Conservation (phyloP, 2,797 vertebrate species). For the Cossypha polioptera region DNA sequence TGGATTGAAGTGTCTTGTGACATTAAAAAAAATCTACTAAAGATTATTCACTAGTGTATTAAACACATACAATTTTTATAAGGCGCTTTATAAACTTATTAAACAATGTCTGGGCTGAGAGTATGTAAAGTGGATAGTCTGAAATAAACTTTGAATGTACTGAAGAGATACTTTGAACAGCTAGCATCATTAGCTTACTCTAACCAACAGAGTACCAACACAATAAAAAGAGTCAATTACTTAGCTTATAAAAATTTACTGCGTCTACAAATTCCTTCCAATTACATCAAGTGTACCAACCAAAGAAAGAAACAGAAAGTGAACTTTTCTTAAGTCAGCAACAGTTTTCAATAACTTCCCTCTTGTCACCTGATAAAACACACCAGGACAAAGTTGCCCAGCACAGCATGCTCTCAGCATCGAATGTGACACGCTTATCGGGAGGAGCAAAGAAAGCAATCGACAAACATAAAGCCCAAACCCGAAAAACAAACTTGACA, state of each 20-base stretch:
- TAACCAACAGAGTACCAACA: not conserved
- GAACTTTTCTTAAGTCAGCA: not conserved
- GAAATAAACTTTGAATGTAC: not conserved
- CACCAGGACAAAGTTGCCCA: not conserved
- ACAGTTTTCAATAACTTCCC: not conserved
- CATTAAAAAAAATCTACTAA: not conserved
- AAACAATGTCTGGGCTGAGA: not conserved
- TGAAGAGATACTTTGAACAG: not conserved
- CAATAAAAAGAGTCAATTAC: conserved; percentile 24
- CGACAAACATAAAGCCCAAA: not conserved
- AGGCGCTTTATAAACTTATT: conserved; percentile 2
- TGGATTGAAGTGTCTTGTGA: not conserved
- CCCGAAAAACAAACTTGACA: not conserved
- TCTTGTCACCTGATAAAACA: not conserved
- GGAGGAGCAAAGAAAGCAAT: not conserved
- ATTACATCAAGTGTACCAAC: not conserved
- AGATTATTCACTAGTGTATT: not conserved
- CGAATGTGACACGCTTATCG: accelerated
- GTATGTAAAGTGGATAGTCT: not conserved
- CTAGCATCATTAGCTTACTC: not conserved
- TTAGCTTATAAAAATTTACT: conserved; percentile 11
- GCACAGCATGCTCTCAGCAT: not conserved
- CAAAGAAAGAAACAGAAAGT: not conserved
- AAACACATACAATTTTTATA: conserved; percentile 16
- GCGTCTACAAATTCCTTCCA: not conserved